These are phyloP conservation scores for Chrysina gloriosa DNA, from an alignment of 2,888 invertebrate genomes.

Conservation along the genomic window DNA sequence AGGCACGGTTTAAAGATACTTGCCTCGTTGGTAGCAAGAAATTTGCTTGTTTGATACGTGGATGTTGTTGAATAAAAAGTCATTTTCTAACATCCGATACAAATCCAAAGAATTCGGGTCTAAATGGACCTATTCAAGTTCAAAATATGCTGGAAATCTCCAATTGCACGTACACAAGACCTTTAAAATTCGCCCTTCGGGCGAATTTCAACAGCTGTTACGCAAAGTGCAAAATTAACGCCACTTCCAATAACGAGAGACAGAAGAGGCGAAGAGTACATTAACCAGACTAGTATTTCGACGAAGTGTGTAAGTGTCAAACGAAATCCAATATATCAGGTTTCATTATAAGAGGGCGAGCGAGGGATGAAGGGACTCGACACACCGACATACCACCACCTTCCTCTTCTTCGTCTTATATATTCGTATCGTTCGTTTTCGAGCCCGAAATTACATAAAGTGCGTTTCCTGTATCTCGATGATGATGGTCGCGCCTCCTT, in stretches of 20 bases:
- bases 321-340: constrained; percentile 42
- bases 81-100: too few relatives aligned
- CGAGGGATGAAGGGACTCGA: background rate
- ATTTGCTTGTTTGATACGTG: too few relatives aligned
- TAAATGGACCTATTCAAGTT: too few relatives aligned
- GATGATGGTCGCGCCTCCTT: constrained; percentile 13
- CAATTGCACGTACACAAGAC: background rate
- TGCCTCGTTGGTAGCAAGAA: too few relatives aligned
- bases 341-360: constrained; percentile 27
- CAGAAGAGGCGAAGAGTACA: constrained; percentile 34
- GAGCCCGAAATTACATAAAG: constrained; percentile 31
- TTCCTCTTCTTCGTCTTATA: background rate
- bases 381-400: background rate
- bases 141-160: too few relatives aligned
- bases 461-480: constrained; percentile 6
- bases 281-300: constrained; percentile 35
- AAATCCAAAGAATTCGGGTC: too few relatives aligned
- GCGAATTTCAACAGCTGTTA: constrained; percentile 35
- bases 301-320: constrained; percentile 35
- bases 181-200: constrained; percentile 1
- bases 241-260: constrained; percentile 33
- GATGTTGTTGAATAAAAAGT: too few relatives aligned
- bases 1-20: too few relatives aligned
- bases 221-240: constrained; percentile 29
- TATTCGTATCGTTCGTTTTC: too few relatives aligned